Conservation (phyloP, 23 tunicate genomes). For the Phallusia fumigata region DNA sequence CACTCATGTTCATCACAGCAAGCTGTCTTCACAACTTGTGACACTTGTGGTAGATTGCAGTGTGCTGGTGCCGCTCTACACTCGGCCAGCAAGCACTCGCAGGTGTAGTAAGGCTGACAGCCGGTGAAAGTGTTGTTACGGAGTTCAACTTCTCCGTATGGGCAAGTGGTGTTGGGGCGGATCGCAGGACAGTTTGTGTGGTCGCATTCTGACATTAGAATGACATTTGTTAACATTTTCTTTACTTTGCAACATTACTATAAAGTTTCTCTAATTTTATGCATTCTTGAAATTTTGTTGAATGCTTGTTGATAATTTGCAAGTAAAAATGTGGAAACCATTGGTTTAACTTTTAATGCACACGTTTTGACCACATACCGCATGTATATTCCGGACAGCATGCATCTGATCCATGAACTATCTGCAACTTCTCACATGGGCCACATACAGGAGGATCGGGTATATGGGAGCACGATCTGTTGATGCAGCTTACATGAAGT, state of each 20-base stretch:
- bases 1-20: conserved; percentile 46
- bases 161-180: too few species aligned
- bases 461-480: conserved; percentile 19
- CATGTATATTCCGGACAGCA: conserved; percentile 63
- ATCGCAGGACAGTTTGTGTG: too few species aligned
- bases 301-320: too few species aligned
- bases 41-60: conserved; percentile 25
- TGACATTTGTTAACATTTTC: too few species aligned
- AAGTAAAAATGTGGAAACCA: too few species aligned
- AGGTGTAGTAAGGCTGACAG: conserved; percentile 48
- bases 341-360: too few species aligned
- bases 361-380: conserved; percentile 35
- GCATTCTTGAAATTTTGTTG: too few species aligned
- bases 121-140: neutral
- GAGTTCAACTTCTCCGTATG: too few species aligned
- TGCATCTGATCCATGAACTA: conserved; percentile 28
- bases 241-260: too few species aligned
- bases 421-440: conserved; percentile 22
- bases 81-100: conserved; percentile 22
- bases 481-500: conserved; percentile 14
- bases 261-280: too few species aligned
- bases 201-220: too few species aligned
- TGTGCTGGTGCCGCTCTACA: neutral
- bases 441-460: conserved; percentile 28
- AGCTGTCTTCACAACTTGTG: conserved; percentile 17